Base-by-base conservation (phyloP, 2,113 vertebrate genomes). In the Gallinago media region DNA sequence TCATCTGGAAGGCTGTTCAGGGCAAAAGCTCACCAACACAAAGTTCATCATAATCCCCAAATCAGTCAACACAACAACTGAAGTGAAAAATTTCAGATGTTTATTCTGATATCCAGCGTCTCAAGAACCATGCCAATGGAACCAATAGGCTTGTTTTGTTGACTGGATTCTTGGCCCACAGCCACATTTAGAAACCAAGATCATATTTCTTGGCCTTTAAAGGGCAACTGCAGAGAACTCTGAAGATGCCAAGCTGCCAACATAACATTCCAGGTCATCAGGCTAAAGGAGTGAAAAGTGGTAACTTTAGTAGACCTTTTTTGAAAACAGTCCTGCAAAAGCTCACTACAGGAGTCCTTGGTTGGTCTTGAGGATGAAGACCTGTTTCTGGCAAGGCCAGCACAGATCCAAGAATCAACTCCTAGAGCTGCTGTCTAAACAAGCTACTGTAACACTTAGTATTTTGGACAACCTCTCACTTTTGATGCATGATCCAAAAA, bases 401-500 rank as follows among this genome's bases (percentile, higher is more conserved):
- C 19, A 71, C 11, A 87, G 25, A 25, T 15, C 15, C 14, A 31
- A 32, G n/a, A 49, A 77, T 6, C 19, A 66, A 49, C 20, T 71
- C 26, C 31, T 16, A 80, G 15, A 84, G 20, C 6, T 38, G 12
- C 49, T 7, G 74, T 89, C 63, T 62, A 38, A 77, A 77, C 72
- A 34, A 70, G 20, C 26, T 36, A 23, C 47, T 0, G 0, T 8
- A 85, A 58, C 22, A 54, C n/a, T 40, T 36, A 3, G 59, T 56
- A 65, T 52, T 68, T 68, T 15, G 38, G 59, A 34, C 12, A 87
- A 34, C 11, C 12, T 76, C 44, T 50, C 44, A 25, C 23, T 63
- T 62, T 8, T 72, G 22, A 40, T 6, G 4, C 12, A 17, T 4
- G 61, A 92, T 9, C 31, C 12, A 82, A 85, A 38, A 11, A 38